phyloP scores from a whole-genome alignment of 2,888 invertebrate species.

The Limenitis camilla region DNA sequence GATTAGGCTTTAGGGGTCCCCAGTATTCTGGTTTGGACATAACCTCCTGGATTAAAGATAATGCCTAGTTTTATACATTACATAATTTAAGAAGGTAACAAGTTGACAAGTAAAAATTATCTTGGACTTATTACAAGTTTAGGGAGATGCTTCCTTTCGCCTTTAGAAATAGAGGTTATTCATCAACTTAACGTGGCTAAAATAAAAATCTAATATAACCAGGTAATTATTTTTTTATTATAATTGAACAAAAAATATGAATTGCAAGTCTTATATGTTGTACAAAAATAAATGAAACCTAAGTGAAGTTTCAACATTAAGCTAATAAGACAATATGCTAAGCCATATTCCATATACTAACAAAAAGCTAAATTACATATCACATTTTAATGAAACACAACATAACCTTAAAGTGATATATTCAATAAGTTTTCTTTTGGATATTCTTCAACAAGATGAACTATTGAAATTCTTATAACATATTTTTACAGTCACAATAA shows the following conservation, averaged over 20 bases:
- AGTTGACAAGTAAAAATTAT: no score
- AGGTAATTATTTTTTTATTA: constrained; percentile 63
- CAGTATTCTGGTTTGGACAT: no score
- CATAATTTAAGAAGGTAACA: no score
- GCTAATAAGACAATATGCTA: constrained; percentile 48
- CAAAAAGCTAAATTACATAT: constrained; percentile 58
- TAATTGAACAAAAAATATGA: constrained; percentile 59
- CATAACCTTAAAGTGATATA: constrained; percentile 28
- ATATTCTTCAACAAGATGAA: constrained; percentile 33
- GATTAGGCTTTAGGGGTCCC: no score
- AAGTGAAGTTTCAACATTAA: constrained; percentile 51
- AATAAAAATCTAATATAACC: constrained; percentile 41
- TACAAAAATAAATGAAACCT: constrained; percentile 69
- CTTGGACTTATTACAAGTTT: no score
- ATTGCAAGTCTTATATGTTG: constrained; percentile 60
- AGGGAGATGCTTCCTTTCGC: no score
- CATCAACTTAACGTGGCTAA: no score
- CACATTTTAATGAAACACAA: constrained; percentile 69
- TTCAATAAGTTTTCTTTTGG: constrained; percentile 31
- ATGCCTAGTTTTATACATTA: no score
- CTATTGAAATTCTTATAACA: constrained; percentile 45
- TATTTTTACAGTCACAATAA: constrained; percentile 63
- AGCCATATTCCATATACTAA: constrained; percentile 48
- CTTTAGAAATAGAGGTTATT: no score
- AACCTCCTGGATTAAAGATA: no score